Evolutionary conservation across 2,797 vertebrate genomes (phyloP), one percentile per base, ranked within the genome.

Genomic region (Alcedo quadribrachys): DNA sequence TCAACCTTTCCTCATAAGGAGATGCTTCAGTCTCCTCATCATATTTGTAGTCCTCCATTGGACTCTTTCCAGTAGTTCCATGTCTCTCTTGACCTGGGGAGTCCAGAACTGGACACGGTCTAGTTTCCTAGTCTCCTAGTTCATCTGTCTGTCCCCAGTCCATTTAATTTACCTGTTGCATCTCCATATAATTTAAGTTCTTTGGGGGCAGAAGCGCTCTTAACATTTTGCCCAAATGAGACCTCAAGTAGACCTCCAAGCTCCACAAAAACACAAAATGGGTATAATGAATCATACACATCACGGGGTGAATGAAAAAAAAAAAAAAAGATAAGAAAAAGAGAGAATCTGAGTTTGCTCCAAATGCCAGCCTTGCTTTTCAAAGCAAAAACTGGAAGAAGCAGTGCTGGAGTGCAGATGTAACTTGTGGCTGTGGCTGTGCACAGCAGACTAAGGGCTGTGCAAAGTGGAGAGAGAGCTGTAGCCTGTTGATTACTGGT

Each of bases 401-500:
- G 28, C 25, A 45, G 40, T 70, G 18, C 43, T 82, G 65, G 46
- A 53, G 43, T 15, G 17, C 21, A 40, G 17, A 6, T 66, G 40
- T 13, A 57, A 27, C 7, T 51, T 37, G 24, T 24, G 33, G 13
- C 67, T 51, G 20, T 24, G 32, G 40, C 18, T 20, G 33, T 53
- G 57, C 15, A 4, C 50, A 51, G 42, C 55, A 60, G 24, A 6
- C 27, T 21, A 6, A 57, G 33, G 33, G 13, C 67, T 51, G 20
- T 73, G 48, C 74, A 53, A 5, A 62, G 57, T 6, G 15, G 28
- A 40, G 33, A 35, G n/a, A 25, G 25, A 13, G 15, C 28, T 0
- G 0, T 35, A 80, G n/a, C 21, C 28, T 58, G 4, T 27, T n/a
- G 22, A 17, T 27, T 30, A 20, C 5, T 0, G 0, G 2, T 35